These are phyloP conservation scores for Hypotaenidia philippensis DNA, from an alignment of 2,797 vertebrate genomes.

Conservation along the genomic window DNA sequence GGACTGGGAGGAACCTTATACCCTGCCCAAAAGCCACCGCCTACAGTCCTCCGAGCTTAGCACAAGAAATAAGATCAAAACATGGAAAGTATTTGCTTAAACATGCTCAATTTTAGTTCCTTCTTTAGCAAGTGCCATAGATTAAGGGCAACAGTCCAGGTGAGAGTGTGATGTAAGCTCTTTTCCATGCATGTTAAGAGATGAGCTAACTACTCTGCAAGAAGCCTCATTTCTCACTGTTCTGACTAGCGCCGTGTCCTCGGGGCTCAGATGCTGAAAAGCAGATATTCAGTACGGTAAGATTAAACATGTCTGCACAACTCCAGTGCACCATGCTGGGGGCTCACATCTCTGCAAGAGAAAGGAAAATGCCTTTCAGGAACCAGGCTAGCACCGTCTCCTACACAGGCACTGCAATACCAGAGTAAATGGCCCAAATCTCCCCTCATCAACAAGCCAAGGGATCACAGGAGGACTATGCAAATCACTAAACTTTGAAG, in stretches of 20 bases:
- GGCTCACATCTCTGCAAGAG: slow-evolving; percentile 20
- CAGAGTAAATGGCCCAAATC: background rate
- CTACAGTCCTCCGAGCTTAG: background rate
- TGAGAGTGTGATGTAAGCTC: slow-evolving; percentile 61
- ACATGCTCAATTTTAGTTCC: slow-evolving; percentile 42
- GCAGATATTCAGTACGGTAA: background rate
- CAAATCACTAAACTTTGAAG: slow-evolving; percentile 43
- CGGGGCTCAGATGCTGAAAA: slow-evolving; percentile 51
- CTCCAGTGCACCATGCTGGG: background rate
- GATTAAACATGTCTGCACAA: slow-evolving; percentile 30
- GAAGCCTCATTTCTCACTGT: slow-evolving; percentile 15
- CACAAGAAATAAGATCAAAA: slow-evolving; percentile 42
- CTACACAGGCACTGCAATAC: background rate
- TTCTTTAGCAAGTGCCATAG: slow-evolving; percentile 39
- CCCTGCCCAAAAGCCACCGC: slow-evolving; percentile 28
- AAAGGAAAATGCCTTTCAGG: background rate
- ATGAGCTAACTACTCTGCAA: slow-evolving; percentile 10
- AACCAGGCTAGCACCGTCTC: slow-evolving; percentile 21
- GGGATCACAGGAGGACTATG: slow-evolving; percentile 17
- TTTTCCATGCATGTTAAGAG: background rate
- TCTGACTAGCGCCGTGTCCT: slow-evolving; percentile 49
- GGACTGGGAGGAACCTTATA: slow-evolving; percentile 18
- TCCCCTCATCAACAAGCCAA: background rate
- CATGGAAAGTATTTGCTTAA: slow-evolving; percentile 56
- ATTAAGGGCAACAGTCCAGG: slow-evolving; percentile 57